A percentile compares a stretch with the other conserved stretches of the same genome.
Conservation (phyloP, 1,140 invertebrate genomes). For the Papilio polyxenes region DNA sequence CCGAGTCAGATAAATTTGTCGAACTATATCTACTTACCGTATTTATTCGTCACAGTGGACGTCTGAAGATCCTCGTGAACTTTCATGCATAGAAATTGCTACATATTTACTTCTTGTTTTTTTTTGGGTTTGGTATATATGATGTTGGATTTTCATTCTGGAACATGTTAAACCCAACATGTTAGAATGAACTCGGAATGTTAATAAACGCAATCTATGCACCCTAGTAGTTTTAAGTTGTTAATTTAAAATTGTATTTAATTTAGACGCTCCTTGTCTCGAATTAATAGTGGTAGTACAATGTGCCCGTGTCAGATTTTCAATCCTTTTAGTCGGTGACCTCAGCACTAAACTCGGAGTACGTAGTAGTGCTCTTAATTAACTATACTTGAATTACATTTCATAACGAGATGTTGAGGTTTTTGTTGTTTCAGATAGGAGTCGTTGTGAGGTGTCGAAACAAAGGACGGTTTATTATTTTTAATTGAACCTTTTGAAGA, state of each 20-base stretch:
- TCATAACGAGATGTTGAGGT: neutral
- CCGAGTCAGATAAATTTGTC: no score
- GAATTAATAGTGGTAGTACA: neutral
- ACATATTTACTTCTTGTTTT: no score
- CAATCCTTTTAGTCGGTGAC: neutral
- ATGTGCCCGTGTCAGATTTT: constrained; percentile 30
- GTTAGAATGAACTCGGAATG: no score
- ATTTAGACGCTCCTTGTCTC: neutral
- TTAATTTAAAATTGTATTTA: neutral
- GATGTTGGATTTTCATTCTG: no score
- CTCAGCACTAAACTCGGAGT: neutral
- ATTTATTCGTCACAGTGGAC: no score
- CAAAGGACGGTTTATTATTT: neutral
- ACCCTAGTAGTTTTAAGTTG: neutral
- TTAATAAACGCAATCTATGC: neutral
- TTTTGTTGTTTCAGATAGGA: neutral
- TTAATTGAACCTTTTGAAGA: neutral
- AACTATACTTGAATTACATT: constrained; percentile 24
- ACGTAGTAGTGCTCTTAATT: neutral
- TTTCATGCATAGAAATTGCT: no score
- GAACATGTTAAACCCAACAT: no score
- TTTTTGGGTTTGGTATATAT: no score
- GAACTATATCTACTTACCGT: no score
- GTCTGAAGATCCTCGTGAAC: no score
- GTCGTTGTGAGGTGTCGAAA: neutral